Base-by-base conservation (phyloP, 2,888 invertebrate genomes). In the Chaitophorus viminalis region DNA sequence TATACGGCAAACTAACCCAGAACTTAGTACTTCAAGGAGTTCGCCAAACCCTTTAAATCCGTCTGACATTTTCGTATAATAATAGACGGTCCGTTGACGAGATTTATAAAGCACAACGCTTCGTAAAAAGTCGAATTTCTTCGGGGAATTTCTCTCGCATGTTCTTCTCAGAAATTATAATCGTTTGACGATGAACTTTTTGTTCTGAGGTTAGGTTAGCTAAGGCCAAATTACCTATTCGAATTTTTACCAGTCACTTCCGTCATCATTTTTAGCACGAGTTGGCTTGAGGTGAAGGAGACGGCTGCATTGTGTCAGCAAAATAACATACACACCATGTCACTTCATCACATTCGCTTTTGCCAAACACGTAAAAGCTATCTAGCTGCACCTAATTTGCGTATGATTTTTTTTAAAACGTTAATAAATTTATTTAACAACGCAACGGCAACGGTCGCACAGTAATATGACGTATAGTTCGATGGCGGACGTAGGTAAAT, bases 11-110 rank as follows among this genome's bases (percentile, higher is more conserved):
- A 85, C 77, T 68, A 77, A 85, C 84, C 84, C 76, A n/a, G 31
- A 85, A 85, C 84, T 85, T 85, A 77, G 84, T 75, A 75, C 60
- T 75, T 60, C 65, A 68, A 77, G 46, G 77, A 85, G 76, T 85
- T 85, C n/a, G 77, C 31, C 46, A 52, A 84, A 68, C 68, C 84
- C 68, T 68, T 31, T 76, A 85, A 85, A 85, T 85, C 84, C 76
- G 52, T 52, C 68, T 3, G 46, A 76, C 84, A 65, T 83, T 83
- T 83, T 75, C 75, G 83, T 65, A 65, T 75, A 65, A 83, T 75
- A 83, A 72, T 75, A 74, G 75, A 39, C 11, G 9, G 11, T 39
- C 75, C 6, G 39, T 60, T 65, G 65, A 52, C 84, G 65, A 85
- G 76, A 77, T 68, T 77, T 85, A 82, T 39, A 77, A 68, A 77